Evolutionary conservation across 1,140 invertebrate genomes (phyloP), one percentile per base, ranked within the genome.

Genomic region (Arion vulgaris): DNA sequence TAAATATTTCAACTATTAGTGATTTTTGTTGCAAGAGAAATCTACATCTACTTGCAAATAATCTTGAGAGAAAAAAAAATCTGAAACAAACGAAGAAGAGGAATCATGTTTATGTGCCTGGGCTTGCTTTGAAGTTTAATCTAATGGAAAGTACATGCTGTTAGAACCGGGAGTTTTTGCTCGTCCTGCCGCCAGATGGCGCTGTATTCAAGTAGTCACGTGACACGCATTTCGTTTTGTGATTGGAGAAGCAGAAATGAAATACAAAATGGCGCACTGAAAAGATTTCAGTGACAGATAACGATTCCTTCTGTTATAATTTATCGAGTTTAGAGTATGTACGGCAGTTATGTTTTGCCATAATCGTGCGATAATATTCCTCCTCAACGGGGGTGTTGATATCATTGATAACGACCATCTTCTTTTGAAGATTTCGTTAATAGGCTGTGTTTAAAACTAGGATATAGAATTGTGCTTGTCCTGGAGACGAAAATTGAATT

Each of bases 261-360:
- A 79, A 69, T 79, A 66, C 69, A 76, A 76, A 78, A 83, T 73
- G 77, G 69, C 75, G 36, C 32, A 41, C 28, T 51, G 15, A 28
- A 34, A 36, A 73, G 82, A 83, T 80, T 73, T 36, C 49, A n/a
- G 34, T 83, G 82, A 83, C 82, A 83, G 82, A 83, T 83, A 83
- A 80, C 68, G 23, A 9, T 62, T 57, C 45, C 32, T 66, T 78
- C 66, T 15, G 71, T 36, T 45, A 34, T 34, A 71, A 71, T 45
- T 57, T 68, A 83, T 34, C 51, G 41, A 39, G 2, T 7, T 72
- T 73, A 28, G 80, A 73, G 69, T 73, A 68, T 68, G 45, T 49
- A 38, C 23, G 23, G 77, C 62, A 66, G 72, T 78, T 79, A 68
- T 83, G 82, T 83, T 83, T 83, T 83, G 82, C 80, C 82, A 80